Conservation (phyloP, 2,888 invertebrate species). For the Agonopterix heracliana region DNA sequence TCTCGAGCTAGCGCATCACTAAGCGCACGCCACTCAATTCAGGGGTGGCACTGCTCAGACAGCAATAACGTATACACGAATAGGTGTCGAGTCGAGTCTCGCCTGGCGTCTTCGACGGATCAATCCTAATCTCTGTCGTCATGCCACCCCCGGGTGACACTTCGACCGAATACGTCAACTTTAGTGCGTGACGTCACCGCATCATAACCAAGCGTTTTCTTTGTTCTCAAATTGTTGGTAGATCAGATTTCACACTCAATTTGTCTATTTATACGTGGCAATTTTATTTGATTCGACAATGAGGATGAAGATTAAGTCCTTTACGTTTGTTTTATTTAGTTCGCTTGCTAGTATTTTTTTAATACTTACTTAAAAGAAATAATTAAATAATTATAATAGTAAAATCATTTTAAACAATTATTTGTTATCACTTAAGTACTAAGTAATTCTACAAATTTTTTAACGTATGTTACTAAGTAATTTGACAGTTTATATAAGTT, state of each 20-base stretch:
- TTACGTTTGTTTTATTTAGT: too few relatives aligned
- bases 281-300: neutral
- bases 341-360: too few relatives aligned
- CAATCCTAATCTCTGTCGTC: slow-evolving; percentile 59
- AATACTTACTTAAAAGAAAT: too few relatives aligned
- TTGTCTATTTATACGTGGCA: slow-evolving; percentile 2
- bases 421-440: too few relatives aligned
- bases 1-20: slow-evolving; percentile 27
- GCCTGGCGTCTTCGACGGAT: slow-evolving; percentile 45
- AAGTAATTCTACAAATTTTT: too few relatives aligned
- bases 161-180: slow-evolving; percentile 27
- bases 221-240: slow-evolving; percentile 22
- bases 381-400: too few relatives aligned
- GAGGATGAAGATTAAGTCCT: too few relatives aligned
- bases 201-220: slow-evolving; percentile 26
- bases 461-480: too few relatives aligned
- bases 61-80: slow-evolving; percentile 50
- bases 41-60: slow-evolving; percentile 58
- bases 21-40: slow-evolving; percentile 40
- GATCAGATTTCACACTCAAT: slow-evolving; percentile 6
- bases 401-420: too few relatives aligned
- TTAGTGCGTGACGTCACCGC: slow-evolving; percentile 29
- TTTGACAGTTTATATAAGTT: too few relatives aligned
- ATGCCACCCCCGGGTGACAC: slow-evolving; percentile 18
- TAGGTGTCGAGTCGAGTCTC: slow-evolving; percentile 35